Percentiles rank a stretch among this genome's conserved stretches.
Conservation (phyloP, 2,797 vertebrate genomes). For the Macropodus opercularis region DNA sequence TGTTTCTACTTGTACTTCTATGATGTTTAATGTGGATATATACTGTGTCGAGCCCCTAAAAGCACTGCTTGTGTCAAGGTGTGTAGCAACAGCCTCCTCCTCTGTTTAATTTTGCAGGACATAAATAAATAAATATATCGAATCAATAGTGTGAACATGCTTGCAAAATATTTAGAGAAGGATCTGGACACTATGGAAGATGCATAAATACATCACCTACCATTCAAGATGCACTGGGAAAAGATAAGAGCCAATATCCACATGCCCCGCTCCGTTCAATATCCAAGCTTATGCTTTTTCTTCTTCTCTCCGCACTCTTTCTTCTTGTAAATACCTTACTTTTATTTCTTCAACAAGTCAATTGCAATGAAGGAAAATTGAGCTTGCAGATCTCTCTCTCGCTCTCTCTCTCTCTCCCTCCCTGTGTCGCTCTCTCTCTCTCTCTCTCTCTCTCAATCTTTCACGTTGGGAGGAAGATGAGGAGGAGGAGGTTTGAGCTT, state of each 20-base stretch:
- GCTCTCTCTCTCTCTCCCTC: slow-evolving; percentile 39
- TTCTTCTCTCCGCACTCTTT: slow-evolving; percentile 77
- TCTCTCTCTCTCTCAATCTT: slow-evolving; percentile 64
- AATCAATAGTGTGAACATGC: slow-evolving; percentile 24
- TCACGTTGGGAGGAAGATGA: slow-evolving; percentile 75
- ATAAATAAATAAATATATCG: not conserved
- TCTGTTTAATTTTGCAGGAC: slow-evolving; percentile 25
- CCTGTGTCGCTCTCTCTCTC: slow-evolving; percentile 28
- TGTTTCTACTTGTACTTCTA: slow-evolving; percentile 12
- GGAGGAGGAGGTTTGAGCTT: slow-evolving; percentile 77
- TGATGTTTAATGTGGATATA: slow-evolving; percentile 42
- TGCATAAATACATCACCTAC: slow-evolving; percentile 81
- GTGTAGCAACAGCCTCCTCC: slow-evolving; percentile 72
- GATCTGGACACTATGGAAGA: slow-evolving; percentile 6
- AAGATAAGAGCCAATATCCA: slow-evolving; percentile 98
- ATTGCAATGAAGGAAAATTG: slow-evolving; percentile 70
- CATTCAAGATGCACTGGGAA: slow-evolving; percentile 98
- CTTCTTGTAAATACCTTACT: slow-evolving; percentile 72
- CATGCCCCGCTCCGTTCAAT: slow-evolving; percentile 94
- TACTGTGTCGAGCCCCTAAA: slow-evolving; percentile 18
- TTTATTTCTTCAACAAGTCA: slow-evolving; percentile 80
- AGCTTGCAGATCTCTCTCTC: slow-evolving; percentile 60
- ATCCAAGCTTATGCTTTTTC: slow-evolving; percentile 86
- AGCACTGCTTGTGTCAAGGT: slow-evolving; percentile 56
- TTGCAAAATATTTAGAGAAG: not conserved